Percentiles rank a stretch among this genome's conserved stretches.
Evolutionary conservation across 2,113 vertebrate genomes (phyloP).

Genomic region (Daubentonia madagascariensis): DNA sequence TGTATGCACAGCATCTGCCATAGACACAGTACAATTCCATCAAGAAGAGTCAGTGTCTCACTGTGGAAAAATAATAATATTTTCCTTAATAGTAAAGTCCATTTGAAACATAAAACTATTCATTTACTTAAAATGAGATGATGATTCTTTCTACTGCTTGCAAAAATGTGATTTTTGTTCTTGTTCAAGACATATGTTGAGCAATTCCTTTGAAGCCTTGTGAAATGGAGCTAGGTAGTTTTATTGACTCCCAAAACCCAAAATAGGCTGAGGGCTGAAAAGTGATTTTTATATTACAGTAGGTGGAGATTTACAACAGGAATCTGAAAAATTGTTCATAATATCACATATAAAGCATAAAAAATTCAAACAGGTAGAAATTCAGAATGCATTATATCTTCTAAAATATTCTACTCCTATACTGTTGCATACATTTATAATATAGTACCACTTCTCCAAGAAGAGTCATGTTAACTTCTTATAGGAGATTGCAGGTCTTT

Average conservation of each 20-base stretch:
- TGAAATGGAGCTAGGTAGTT: not conserved
- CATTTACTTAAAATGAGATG: not conserved
- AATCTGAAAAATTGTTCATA: not conserved
- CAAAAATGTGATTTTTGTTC: not conserved
- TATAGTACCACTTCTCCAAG: not conserved
- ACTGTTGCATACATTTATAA: not conserved
- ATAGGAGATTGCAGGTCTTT: not conserved
- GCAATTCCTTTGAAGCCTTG: not conserved
- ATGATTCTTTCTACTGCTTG: not conserved
- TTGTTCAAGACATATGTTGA: conserved; percentile 10
- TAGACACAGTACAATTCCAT: not conserved
- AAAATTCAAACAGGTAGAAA: not conserved
- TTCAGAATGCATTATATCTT: not conserved
- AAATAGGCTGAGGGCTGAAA: not conserved
- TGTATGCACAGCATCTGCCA: conserved; percentile 14
- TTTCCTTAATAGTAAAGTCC: not conserved
- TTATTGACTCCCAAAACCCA: not conserved
- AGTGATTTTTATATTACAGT: not conserved
- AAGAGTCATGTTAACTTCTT: not conserved
- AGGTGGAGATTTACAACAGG: not conserved
- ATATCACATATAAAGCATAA: not conserved
- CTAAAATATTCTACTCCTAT: not conserved
- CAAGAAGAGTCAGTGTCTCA: not conserved
- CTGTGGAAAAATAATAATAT: not conserved
- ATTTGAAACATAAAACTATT: conserved; percentile 26